These are phyloP conservation scores for Bos javanicus DNA, from an alignment of 2,113 vertebrate species.

Conservation along the genomic window DNA sequence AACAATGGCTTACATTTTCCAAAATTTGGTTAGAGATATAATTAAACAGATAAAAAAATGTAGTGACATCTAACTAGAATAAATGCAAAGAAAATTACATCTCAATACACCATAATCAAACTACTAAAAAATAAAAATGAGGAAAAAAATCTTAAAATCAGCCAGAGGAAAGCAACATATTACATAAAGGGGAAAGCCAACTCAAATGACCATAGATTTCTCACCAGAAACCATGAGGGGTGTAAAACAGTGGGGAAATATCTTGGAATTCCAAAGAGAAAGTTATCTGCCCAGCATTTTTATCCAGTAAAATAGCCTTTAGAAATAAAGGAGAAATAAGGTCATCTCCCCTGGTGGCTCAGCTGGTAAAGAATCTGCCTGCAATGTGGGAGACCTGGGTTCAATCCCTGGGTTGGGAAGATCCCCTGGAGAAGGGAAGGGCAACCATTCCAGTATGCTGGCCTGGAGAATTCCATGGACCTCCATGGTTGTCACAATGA, in stretches of 20 bases:
- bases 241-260: not conserved
- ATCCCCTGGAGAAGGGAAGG: not conserved
- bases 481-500: fast-evolving
- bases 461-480: not conserved
- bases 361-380: not conserved
- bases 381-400: not conserved
- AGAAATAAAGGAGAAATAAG: not conserved
- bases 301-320: not conserved
- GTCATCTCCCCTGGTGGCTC: not conserved
- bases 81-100: not conserved
- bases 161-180: not conserved
- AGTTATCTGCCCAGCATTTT: not conserved
- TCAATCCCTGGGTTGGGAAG: not conserved
- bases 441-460: not conserved
- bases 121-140: not conserved
- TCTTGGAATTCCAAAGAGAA: not conserved
- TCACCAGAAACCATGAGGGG: not conserved
- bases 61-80: not conserved
- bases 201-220: not conserved
- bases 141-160: not conserved
- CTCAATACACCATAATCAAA: not conserved
- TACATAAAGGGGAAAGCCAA: not conserved
- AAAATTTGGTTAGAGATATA: not conserved
- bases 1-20: not conserved
- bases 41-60: not conserved